These are phyloP conservation scores for Pelecanus crispus DNA, from an alignment of 2,113 vertebrate genomes.

Conservation along the genomic window DNA sequence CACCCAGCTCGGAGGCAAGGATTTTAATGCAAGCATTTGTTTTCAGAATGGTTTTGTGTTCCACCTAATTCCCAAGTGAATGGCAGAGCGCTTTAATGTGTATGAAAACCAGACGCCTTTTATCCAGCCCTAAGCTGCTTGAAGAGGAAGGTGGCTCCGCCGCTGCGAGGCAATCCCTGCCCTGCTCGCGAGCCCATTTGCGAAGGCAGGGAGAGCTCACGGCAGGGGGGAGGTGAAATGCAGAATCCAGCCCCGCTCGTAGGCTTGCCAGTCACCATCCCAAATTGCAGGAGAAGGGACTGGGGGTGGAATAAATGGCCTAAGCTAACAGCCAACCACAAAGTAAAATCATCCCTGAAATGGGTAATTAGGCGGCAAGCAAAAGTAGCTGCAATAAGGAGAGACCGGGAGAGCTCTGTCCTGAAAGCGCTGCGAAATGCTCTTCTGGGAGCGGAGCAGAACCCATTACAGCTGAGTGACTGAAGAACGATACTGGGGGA, in stretches of 20 bases:
- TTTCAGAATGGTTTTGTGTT: background rate
- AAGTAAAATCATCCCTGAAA: background rate
- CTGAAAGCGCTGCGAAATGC: accelerated
- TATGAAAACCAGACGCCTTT: accelerated
- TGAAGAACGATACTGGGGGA: accelerated
- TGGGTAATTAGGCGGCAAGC: background rate
- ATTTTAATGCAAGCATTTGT: background rate
- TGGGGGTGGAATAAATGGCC: background rate
- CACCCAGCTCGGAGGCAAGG: accelerated
- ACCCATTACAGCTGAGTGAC: background rate
- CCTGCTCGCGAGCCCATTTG: accelerated
- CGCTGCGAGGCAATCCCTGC: background rate
- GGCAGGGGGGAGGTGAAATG: accelerated
- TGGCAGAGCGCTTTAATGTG: background rate
- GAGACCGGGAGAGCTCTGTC: background rate
- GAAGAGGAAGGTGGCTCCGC: too few relatives aligned
- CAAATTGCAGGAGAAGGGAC: accelerated
- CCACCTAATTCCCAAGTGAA: accelerated
- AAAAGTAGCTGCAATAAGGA: background rate
- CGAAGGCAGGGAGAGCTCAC: accelerated
- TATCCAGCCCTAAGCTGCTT: background rate
- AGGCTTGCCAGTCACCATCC: background rate
- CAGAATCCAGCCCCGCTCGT: background rate
- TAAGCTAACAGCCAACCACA: background rate
- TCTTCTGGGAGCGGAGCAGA: background rate